Evolutionary conservation across 1,140 invertebrate species (phyloP), one percentile per base, ranked within the genome.

Genomic region (Drosophila trapezifrons): DNA sequence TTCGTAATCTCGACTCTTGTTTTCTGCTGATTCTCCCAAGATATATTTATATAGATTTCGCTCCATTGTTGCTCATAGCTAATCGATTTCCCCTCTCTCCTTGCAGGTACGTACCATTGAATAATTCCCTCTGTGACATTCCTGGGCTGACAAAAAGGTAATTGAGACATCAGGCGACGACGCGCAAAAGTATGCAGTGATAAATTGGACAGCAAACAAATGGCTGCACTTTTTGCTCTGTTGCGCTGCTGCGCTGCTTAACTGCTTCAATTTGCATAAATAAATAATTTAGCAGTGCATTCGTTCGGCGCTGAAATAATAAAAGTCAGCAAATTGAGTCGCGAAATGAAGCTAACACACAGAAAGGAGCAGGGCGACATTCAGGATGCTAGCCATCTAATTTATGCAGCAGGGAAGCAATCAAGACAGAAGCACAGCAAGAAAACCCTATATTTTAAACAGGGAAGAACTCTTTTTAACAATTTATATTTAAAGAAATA

Each of bases 251-350:
- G 65, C 65, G 69, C 55, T 58, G 67, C 58, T 87, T 89, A 87
- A 87, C 83, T 87, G 83, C 72, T 89, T 87, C 73, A 83, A 87
- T 87, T 87, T 84, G 83, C 83, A 87, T 87, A 87, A 87, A 87
- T 87, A 87, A 87, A 87, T 87, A 87, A 87, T 87, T 87, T 83
- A 87, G 65, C 76, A 67, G 64, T 67, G 70, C 76, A 70, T 65
- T 64, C 49, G 67, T 72, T 64, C 55, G 58, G 64, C 29, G 73
- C 73, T 78, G 66, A 72, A 62, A 83, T 79, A 86, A 87, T 79
- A 87, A 89, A 78, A 84, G 64, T 35, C 76, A 77, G 79, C 83
- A 86, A 86, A 86, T 86, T 86, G 83, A 86, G 79, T 87, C 83
- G 67, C 84, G 76, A 78, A 89, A 76, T 81, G 73, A 73, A 70